A percentile compares a stretch with the other conserved stretches of the same genome.
Conservation (phyloP, 23 tunicate species). For the Phallusia fumigata region DNA sequence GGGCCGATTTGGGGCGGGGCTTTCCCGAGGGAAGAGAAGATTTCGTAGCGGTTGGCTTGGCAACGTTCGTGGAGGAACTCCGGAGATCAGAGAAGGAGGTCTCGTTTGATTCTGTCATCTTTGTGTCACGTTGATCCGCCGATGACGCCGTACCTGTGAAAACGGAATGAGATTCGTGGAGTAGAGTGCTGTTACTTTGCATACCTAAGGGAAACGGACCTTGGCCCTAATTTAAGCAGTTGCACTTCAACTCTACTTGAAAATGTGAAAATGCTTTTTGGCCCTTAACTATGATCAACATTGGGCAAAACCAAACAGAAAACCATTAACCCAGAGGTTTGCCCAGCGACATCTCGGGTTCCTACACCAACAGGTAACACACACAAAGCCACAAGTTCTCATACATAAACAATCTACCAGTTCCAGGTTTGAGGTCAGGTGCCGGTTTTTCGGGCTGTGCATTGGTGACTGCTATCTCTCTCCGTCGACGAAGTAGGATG, state of each 20-base stretch:
- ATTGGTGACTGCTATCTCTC: constrained; percentile 46
- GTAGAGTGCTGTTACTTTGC: no score
- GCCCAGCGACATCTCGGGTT: no score
- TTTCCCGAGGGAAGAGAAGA: background rate
- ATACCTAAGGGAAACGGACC: no score
- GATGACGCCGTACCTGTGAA: constrained; percentile 9
- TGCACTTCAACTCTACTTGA: no score
- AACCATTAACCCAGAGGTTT: no score
- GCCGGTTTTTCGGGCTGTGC: constrained; percentile 5
- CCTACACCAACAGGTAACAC: no score
- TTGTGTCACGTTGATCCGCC: constrained; percentile 5
- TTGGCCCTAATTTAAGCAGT: no score
- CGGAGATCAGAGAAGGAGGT: constrained; percentile 84
- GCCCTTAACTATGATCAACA: no score
- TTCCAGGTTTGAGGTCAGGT: background rate
- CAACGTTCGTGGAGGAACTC: constrained; percentile 54
- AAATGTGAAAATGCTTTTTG: no score
- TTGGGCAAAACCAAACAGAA: no score
- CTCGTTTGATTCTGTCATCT: constrained; percentile 28
- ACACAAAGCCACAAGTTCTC: background rate
- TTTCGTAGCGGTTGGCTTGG: constrained; percentile 11
- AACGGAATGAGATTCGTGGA: no score
- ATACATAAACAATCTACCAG: constrained; percentile 12
- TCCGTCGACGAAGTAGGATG: constrained; percentile 62
- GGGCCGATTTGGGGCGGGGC: constrained; percentile 83